Conservation (phyloP, 2,113 vertebrate genomes). For the Orientallactaga bullata region DNA sequence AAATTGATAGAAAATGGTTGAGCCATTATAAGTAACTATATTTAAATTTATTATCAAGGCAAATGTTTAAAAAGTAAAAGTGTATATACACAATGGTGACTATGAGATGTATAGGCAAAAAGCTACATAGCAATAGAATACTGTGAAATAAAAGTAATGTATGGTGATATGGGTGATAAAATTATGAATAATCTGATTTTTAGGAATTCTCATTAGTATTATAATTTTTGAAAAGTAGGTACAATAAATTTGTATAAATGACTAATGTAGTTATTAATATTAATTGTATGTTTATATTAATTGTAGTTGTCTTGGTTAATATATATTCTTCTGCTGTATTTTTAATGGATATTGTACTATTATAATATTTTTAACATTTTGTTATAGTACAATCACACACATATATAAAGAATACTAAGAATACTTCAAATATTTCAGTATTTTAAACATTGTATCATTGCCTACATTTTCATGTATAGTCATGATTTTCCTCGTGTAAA, state of each 20-base stretch:
- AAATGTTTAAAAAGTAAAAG: not conserved
- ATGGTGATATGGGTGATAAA: not conserved
- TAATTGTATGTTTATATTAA: not conserved
- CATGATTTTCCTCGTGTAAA: not conserved
- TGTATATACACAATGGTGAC: not conserved
- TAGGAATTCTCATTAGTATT: slow-evolving; percentile 18
- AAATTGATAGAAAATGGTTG: not conserved
- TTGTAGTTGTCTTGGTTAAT: not conserved
- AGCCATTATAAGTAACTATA: not conserved
- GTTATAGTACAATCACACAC: not conserved
- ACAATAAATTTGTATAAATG: not conserved
- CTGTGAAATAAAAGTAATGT: not conserved
- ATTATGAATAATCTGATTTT: not conserved
- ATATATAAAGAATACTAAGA: not conserved
- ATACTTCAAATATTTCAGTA: not conserved
- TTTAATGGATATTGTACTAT: not conserved
- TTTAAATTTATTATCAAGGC: slow-evolving; percentile 2
- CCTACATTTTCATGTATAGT: slow-evolving; percentile 11
- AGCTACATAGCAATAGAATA: slow-evolving; percentile 4
- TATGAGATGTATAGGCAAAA: not conserved
- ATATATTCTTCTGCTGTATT: not conserved
- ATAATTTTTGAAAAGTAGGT: not conserved
- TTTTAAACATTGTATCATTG: slow-evolving; percentile 39
- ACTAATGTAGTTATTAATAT: slow-evolving; percentile 38
- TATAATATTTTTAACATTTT: slow-evolving; percentile 11